phyloP scores from a whole-genome alignment of 2,113 vertebrate species.

The Alosa alosa region DNA sequence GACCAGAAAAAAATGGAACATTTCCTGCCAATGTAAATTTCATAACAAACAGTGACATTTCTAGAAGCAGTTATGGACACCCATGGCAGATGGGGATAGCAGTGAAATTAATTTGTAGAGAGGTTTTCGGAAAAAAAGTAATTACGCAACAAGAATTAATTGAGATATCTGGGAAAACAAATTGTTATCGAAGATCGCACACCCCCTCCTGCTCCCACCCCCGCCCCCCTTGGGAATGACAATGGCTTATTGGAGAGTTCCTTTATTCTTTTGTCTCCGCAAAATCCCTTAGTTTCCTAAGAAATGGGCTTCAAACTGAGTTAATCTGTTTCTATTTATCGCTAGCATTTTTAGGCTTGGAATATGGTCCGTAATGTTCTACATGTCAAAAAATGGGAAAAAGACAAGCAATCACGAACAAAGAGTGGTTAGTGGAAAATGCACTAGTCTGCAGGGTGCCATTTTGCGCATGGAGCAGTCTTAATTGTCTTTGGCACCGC shows the following conservation, averaged over 20 bases:
- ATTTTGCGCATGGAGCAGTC: constrained; percentile 30
- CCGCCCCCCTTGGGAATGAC: neutral
- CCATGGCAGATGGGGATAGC: neutral
- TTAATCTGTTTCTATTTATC: constrained; percentile 15
- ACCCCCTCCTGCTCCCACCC: neutral
- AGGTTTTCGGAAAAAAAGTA: neutral
- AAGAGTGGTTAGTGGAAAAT: constrained; percentile 17
- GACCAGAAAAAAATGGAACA: neutral
- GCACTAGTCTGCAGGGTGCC: constrained; percentile 23
- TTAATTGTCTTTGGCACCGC: constrained; percentile 17
- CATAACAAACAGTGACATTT: neutral
- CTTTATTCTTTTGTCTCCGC: neutral
- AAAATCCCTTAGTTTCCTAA: neutral
- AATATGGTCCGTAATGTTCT: constrained; percentile 56
- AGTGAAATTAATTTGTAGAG: neutral
- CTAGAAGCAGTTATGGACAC: neutral
- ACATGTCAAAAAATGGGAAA: constrained; percentile 41
- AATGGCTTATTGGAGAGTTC: neutral
- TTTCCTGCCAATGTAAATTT: neutral
- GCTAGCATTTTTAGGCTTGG: constrained; percentile 36
- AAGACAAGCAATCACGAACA: constrained; percentile 35
- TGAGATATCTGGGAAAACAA: constrained; percentile 6
- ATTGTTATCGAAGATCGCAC: neutral
- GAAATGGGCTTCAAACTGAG: constrained; percentile 17
- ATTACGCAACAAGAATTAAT: neutral